Evolutionary conservation across 2,888 invertebrate species (phyloP), one percentile per base, ranked within the genome.

Genomic region (Drosophila putrida): DNA sequence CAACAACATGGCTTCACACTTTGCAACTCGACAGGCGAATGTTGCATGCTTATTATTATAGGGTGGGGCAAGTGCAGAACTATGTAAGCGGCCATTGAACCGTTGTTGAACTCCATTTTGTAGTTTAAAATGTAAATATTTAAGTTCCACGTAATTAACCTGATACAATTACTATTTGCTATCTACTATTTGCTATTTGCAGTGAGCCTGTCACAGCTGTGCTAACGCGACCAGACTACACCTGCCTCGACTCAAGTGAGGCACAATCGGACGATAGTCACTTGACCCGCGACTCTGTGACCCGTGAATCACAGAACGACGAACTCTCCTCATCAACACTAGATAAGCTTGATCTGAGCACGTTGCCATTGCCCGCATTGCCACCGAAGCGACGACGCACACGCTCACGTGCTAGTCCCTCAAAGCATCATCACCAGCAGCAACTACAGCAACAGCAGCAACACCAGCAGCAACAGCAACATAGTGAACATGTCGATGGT

Each of bases 261-360:
- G 90, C 91, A 4, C 90, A 90, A 39, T 92, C 91, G 46, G 92
- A 92, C 79, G 92, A 92, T 43, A 92, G 92, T 65, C 91, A 91
- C 63, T 71, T 91, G 65, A 91, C 92, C 3, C 87, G 89, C 28
- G 91, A 91, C 61, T 92, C 91, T 1, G 70, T 90, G 8, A 91
- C 91, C 6, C 88, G 89, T 31, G 90, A 91, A 62, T 92, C 91
- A 3, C 91, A 91, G 39, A 92, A 91, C 88, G 91, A 92, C 78
- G 91, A 91, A 57, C 69, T 90, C 5, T 90, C 90, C 15, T 88
- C 91, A 6, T 91, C 92, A 47, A 91, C 91, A 8, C 80, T 86
- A 10, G 91, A 91, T 74, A 92, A 92, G 76, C 90, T 92, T 64
- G 92, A 93, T 83, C 90, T 92, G 20, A 91, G 90, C 70, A 91